Base-by-base conservation (phyloP, 2,888 invertebrate genomes). In the Microctonus brassicae region DNA sequence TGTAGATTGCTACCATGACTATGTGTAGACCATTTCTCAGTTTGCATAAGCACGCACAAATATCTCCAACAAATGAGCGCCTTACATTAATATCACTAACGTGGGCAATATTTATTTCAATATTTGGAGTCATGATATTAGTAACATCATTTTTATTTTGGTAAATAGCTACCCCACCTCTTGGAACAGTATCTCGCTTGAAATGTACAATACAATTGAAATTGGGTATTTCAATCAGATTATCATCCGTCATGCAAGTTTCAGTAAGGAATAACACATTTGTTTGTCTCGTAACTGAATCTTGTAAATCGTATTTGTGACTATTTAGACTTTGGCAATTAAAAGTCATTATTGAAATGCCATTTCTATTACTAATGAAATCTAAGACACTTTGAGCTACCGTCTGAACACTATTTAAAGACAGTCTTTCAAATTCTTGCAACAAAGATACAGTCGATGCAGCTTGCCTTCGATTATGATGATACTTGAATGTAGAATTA, bases 371-470 rank as follows among this genome's bases (percentile, higher is more conserved):
- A 62, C 42, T 26, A 26, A 62, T 39, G 26, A 62, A 62, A 62
- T 58, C 33, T 33, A 29, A 33, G 33, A 26, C 34, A 33, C n/a
- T 33, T 58, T 58, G 58, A 5, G 36, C 52, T 52, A 7, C 17
- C 22, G 67, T 67, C 20, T 58, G 57, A 9, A 67, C 22, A 20
- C 13, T 29, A 57, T 67, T 67, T 33, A 22, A 24, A 11, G 57
- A 36, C 39, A 67, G 33, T 20, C 67, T 22, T 24, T 24, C 20
- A 13, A 67, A 42, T 24, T 67, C 57, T 36, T 33, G 34, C 22
- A 57, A 39, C 24, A 67, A 57, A 36, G 55, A 17, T 57, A 11
- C 13, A 63, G 70, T 76, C 82, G 78, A 78, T 82, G 24, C 22
- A 20, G 47, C 52, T 20, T 52, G 42, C 24, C 42, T 24, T 24